phyloP scores from a whole-genome alignment of 2,797 vertebrate species.

The Petrocephalus sullivani region DNA sequence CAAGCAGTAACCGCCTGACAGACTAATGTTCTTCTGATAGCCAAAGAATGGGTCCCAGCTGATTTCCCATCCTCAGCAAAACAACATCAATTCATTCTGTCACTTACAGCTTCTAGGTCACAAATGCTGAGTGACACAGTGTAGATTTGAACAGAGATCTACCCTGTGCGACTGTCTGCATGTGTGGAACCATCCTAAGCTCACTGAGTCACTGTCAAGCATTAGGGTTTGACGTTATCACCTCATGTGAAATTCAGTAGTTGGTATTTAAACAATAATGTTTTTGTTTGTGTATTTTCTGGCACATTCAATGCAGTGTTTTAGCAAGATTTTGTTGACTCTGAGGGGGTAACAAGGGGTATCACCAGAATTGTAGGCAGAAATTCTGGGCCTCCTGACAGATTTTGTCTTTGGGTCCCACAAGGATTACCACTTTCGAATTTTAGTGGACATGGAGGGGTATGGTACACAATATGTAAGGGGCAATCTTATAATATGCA shows the following conservation, averaged over 20 bases:
- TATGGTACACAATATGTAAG: neutral
- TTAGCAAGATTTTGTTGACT: neutral
- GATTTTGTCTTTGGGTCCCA: neutral
- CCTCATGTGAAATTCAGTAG: neutral
- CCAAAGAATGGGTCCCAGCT: conserved; percentile 4
- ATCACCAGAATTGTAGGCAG: neutral
- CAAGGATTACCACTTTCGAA: neutral
- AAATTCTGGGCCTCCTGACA: neutral
- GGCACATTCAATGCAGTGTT: neutral
- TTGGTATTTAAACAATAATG: neutral
- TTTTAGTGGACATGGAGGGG: neutral
- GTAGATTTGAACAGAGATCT: neutral
- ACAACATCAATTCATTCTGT: neutral
- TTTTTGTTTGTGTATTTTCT: neutral
- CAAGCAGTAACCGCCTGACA: conserved; percentile 12
- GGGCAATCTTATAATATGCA: neutral
- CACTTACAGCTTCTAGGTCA: neutral
- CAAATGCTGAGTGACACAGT: neutral
- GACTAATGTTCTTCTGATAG: neutral
- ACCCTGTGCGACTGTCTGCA: neutral
- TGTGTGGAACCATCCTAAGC: neutral
- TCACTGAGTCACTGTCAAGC: neutral
- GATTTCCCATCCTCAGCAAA: neutral
- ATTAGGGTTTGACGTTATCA: neutral
- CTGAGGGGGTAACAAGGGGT: neutral